A percentile compares a stretch with the other conserved stretches of the same genome.
Conservation (phyloP, 2,888 invertebrate genomes). For the Cetonia aurata region DNA sequence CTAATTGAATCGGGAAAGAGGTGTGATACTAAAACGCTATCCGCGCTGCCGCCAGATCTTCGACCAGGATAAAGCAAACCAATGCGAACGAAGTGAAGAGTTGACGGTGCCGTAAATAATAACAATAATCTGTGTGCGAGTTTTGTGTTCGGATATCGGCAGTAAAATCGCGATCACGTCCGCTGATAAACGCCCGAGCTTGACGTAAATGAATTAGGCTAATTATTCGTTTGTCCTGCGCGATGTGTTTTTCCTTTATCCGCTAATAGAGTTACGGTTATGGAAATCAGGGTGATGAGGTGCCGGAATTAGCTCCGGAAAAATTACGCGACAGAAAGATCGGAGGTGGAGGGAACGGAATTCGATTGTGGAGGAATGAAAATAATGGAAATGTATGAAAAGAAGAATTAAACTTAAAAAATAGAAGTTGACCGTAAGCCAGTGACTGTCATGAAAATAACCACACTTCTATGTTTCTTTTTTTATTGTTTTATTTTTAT, state of each 20-base stretch:
- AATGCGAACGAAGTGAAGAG: constrained; percentile 1
- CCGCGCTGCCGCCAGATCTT: constrained; percentile 10
- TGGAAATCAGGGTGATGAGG: constrained; percentile 8
- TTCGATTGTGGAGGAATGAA: too few species aligned
- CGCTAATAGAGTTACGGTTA: constrained; percentile 7
- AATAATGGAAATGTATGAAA: too few species aligned
- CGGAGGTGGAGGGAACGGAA: too few species aligned
- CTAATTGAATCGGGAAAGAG: constrained; percentile 24
- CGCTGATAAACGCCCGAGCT: background rate
- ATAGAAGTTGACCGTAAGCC: too few species aligned
- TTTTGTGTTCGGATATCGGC: constrained; percentile 15
- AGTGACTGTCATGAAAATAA: too few species aligned
- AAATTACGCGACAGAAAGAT: background rate
- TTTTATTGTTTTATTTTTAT: too few species aligned
- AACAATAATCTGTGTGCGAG: constrained; percentile 16
- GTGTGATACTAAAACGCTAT: constrained; percentile 21
- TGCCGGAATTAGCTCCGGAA: constrained; percentile 7
- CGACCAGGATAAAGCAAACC: background rate
- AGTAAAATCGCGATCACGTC: constrained; percentile 15
- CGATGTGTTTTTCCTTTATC: constrained; percentile 14
- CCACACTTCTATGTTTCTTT: too few species aligned
- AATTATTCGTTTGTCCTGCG: constrained; percentile 15
- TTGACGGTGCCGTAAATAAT: constrained; percentile 14
- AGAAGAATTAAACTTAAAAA: too few species aligned
- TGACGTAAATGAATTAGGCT: constrained; percentile 25